Percentiles rank a stretch among this genome's conserved stretches.
phyloP scores from a whole-genome alignment of 2,888 invertebrate species.

The Leptura quadrifasciata region DNA sequence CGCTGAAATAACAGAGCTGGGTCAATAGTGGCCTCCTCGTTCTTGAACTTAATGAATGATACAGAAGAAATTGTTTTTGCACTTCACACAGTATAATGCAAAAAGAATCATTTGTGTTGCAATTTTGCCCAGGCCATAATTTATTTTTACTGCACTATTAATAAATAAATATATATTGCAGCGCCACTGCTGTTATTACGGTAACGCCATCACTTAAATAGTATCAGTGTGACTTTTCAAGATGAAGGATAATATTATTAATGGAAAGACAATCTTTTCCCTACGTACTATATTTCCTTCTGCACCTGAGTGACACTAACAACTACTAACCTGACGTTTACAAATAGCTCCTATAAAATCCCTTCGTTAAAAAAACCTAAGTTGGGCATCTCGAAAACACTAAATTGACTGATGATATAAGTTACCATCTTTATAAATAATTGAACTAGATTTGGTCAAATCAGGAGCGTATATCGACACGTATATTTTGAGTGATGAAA shows the following conservation, averaged over 20 bases:
- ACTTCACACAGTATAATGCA: too few species aligned
- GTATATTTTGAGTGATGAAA: too few species aligned
- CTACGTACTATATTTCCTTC: constrained; percentile 35
- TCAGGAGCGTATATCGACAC: background rate
- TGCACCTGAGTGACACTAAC: constrained; percentile 44
- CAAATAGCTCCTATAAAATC: constrained; percentile 41
- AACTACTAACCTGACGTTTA: constrained; percentile 41
- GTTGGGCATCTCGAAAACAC: constrained; percentile 30
- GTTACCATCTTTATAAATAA: constrained; percentile 18
- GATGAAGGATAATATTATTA: constrained; percentile 39
- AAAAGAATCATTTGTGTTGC: too few species aligned
- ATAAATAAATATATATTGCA: background rate
- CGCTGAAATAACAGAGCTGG: too few species aligned
- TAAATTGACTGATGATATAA: constrained; percentile 30
- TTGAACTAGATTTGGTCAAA: constrained; percentile 19
- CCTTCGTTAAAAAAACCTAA: constrained; percentile 37
- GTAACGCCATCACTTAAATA: constrained; percentile 38
- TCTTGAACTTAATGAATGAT: too few species aligned
- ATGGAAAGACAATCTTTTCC: constrained; percentile 42
- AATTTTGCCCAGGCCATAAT: too few species aligned
- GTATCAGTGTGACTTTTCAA: constrained; percentile 27
- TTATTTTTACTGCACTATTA: too few species aligned
- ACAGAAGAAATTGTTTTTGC: too few species aligned
- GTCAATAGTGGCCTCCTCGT: too few species aligned
- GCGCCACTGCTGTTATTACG: constrained; percentile 33